Base-by-base conservation (phyloP, 2,888 invertebrate genomes). In the Metopia argyrocephala region DNA sequence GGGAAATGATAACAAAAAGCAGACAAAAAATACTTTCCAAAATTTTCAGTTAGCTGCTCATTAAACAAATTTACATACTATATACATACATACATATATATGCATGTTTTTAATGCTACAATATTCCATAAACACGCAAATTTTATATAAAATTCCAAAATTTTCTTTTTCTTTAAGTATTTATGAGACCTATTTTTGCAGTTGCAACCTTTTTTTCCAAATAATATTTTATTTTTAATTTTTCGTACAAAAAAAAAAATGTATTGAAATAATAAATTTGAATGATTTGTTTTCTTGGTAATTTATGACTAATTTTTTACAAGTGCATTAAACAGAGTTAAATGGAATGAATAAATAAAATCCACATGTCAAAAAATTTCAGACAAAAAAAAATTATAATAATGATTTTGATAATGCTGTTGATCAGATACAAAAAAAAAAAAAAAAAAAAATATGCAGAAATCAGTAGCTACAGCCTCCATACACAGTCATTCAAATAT, bases 261-360 rank as follows among this genome's bases (percentile, higher is more conserved):
- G 9, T 38, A 61, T 61, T 61, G 6, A 61, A 61, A 7, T 15
- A 38, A 45, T 61, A 38, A 23, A 61, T 61, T 61, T 23, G 20
- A 12, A 20, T 27, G 31, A 20, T 31, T 38, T 38, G 38, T 38
- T 38, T 38, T 38, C 38, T 9, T 38, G 12, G 38, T 38, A 20
- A 5, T 57, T 3, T 31, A 28, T 45, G 25, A 62, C 25, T 46
- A 46, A 46, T 62, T 27, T 61, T 38, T 61, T 61, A 59, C 38
- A 38, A 61, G 59, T 12, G 7, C 12, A 27, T 20, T 28, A 18
- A 25, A 45, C 46, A 48, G 38, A 38, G 38, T 38, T 38, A 38
- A 38, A 38, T 38, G 38, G n/a, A 15, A 15, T 38, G 38, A 38
- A 38, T 38, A 38, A 38, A 38, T 38, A 38, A 38, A 38, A 38